Percentiles rank a stretch among this genome's conserved stretches.
Evolutionary conservation across 2,113 vertebrate species (phyloP).

Genomic region (Pterocles burchelli): DNA sequence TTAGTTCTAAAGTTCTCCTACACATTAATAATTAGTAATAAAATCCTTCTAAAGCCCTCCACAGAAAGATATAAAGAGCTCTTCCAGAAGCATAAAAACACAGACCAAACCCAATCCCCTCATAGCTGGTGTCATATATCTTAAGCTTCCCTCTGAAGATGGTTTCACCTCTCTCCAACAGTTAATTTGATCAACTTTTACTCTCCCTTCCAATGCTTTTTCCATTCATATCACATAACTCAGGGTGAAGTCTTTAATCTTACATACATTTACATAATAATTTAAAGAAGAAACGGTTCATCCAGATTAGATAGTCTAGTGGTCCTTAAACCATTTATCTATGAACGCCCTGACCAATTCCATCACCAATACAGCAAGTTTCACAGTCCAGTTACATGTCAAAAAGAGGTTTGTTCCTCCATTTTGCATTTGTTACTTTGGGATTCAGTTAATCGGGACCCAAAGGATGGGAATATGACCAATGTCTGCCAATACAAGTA

Average conservation of each 20-base stretch:
- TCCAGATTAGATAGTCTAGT: slow-evolving; percentile 2
- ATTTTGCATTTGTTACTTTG: background rate
- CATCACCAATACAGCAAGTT: background rate
- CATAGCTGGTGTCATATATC: background rate
- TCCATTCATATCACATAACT: background rate
- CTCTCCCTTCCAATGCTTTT: background rate
- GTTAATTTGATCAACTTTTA: background rate
- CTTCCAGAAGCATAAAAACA: slow-evolving; percentile 15
- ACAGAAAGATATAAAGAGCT: background rate
- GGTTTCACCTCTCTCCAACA: background rate
- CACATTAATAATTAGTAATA: slow-evolving; percentile 62
- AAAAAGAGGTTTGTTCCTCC: background rate
- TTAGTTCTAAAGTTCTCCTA: slow-evolving; percentile 47
- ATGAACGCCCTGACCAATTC: background rate
- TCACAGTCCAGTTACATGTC: background rate
- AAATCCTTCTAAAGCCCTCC: slow-evolving; percentile 41
- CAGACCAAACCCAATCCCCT: background rate
- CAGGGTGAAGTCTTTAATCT: slow-evolving; percentile 1
- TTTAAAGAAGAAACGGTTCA: slow-evolving; percentile 32
- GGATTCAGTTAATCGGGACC: background rate
- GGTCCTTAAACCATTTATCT: slow-evolving; percentile 6
- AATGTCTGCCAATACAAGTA: background rate
- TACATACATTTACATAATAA: slow-evolving; percentile 34
- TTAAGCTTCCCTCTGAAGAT: background rate
- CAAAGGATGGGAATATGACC: background rate